phyloP scores from a whole-genome alignment of 2,888 invertebrate genomes.

The Acrobeloides nanus region DNA sequence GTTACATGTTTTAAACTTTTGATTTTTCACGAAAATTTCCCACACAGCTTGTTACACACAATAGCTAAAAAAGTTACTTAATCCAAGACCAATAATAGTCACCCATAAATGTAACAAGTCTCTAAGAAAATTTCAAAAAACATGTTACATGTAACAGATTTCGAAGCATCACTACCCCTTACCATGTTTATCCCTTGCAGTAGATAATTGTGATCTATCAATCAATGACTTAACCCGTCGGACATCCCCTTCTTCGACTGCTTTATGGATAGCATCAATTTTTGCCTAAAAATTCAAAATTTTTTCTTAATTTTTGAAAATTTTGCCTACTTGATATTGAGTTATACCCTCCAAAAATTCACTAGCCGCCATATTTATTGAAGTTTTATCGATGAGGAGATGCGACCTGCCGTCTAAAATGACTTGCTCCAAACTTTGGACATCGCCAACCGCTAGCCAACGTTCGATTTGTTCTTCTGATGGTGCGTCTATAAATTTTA shows the following conservation, averaged over 20 bases:
- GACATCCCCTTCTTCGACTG: slow-evolving; percentile 75
- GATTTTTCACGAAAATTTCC: background rate
- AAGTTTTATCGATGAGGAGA: slow-evolving; percentile 39
- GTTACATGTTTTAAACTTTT: no score
- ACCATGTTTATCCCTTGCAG: slow-evolving; percentile 69
- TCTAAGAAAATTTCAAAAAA: no score
- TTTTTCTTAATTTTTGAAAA: background rate
- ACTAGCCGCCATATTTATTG: slow-evolving; percentile 36
- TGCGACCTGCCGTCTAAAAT: slow-evolving; percentile 44
- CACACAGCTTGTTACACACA: no score
- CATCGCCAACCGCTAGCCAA: slow-evolving; percentile 46
- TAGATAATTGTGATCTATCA: slow-evolving; percentile 67
- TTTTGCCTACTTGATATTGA: slow-evolving; percentile 37
- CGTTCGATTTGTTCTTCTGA: slow-evolving; percentile 43
- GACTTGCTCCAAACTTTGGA: slow-evolving; percentile 39
- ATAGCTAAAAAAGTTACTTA: no score
- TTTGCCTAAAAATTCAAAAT: slow-evolving; percentile 64
- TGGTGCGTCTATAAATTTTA: slow-evolving; percentile 40
- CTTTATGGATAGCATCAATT: slow-evolving; percentile 78
- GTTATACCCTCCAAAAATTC: slow-evolving; percentile 45
- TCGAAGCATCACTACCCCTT: slow-evolving; percentile 58
- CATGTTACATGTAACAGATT: no score
- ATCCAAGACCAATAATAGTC: no score
- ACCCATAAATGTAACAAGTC: no score
- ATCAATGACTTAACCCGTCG: slow-evolving; percentile 70